These are phyloP conservation scores for Atta cephalotes DNA, from an alignment of 1,140 invertebrate species.

Conservation along the genomic window DNA sequence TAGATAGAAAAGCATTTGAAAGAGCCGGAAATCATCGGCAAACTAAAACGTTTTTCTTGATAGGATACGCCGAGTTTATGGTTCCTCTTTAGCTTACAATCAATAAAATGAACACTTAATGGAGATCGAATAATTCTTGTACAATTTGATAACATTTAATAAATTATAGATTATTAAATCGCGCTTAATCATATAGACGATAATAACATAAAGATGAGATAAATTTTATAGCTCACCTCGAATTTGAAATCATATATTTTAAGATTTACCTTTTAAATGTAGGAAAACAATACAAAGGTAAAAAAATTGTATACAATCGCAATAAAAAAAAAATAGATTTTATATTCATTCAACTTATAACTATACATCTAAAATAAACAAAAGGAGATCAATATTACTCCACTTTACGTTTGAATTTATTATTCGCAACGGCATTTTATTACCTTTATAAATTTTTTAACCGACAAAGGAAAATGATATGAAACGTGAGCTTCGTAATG, in stretches of 20 bases:
- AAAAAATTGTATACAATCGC: not conserved
- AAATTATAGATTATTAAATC: not conserved
- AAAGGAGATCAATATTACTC: not conserved
- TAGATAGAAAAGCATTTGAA: slow-evolving; percentile 11
- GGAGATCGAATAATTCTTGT: not conserved
- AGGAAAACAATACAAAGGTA: not conserved
- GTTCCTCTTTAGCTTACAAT: not conserved
- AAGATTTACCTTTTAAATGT: not conserved
- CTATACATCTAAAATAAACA: not conserved
- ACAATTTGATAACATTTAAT: not conserved
- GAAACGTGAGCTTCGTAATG: not conserved
- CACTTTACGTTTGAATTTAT: slow-evolving; percentile 13
- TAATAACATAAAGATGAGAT: not conserved
- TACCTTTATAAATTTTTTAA: not conserved
- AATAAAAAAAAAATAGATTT: slow-evolving; percentile 3
- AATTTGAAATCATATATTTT: not conserved
- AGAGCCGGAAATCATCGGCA: not conserved
- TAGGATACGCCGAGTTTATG: not conserved
- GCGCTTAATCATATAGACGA: not conserved
- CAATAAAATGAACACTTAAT: slow-evolving; percentile 23
- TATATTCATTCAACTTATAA: not conserved
- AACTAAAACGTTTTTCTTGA: slow-evolving; percentile 1
- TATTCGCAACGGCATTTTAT: not conserved
- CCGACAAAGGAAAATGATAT: not conserved
- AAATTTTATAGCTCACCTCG: not conserved